Evolutionary conservation across 1,140 invertebrate genomes (phyloP).

Genomic region (Eulimnadia texana): DNA sequence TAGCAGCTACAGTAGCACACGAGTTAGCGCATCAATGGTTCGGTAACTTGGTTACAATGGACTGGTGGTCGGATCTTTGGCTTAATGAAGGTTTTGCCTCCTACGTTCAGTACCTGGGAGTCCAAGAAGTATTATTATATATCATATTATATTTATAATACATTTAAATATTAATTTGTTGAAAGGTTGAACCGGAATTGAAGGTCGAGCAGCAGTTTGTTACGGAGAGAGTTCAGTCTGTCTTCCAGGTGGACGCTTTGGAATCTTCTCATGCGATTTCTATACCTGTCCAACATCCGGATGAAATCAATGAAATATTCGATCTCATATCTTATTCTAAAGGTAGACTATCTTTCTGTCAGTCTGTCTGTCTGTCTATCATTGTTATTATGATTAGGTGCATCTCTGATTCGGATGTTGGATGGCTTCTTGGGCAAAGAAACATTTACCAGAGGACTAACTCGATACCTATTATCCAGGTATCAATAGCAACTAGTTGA

Average conservation of each 20-base stretch:
- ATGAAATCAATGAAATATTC: conserved; percentile 41
- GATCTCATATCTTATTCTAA: conserved; percentile 41
- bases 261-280: conserved; percentile 44
- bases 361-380: not conserved
- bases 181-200: conserved; percentile 33
- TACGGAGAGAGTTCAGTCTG: conserved; percentile 43
- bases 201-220: conserved; percentile 53
- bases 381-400: conserved; percentile 31
- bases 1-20: conserved; percentile 24
- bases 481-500: conserved; percentile 24
- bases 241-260: conserved; percentile 46
- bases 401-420: conserved; percentile 58
- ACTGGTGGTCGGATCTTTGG: conserved; percentile 39
- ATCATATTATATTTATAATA: conserved; percentile 19
- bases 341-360: conserved; percentile 23
- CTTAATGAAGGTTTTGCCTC: conserved; percentile 40
- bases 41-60: conserved; percentile 42
- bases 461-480: conserved; percentile 35
- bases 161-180: not conserved
- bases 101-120: conserved; percentile 33
- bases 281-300: conserved; percentile 33
- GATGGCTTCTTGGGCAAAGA: conserved; percentile 47
- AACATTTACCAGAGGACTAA: conserved; percentile 43
- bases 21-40: conserved; percentile 42
- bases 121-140: conserved; percentile 14